Evolutionary conservation across 2,113 vertebrate genomes (phyloP), one percentile per base, ranked within the genome.

Genomic region (Hippoglossus stenolepis): DNA sequence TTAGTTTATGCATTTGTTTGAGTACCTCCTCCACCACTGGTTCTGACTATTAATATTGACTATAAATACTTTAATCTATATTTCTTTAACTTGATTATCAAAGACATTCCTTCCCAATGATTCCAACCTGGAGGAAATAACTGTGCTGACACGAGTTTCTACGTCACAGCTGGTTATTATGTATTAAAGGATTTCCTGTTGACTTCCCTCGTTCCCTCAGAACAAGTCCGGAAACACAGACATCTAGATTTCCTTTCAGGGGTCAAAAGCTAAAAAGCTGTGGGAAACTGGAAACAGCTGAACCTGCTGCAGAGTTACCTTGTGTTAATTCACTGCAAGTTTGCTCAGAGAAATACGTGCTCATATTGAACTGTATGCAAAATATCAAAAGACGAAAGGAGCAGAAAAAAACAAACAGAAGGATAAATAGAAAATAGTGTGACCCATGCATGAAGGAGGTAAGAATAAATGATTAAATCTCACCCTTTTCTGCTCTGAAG

Each of bases 401-500:
- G 67, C 13, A 60, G n/a, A 61, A 38, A 17, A 28, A 8, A 11
- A 57, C 68, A 57, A 58, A 79, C 10, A 53, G n/a, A 20, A 18
- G 7, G 15, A 45, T 20, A 11, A 12, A 47, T 69, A 77, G 5
- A 62, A 79, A 13, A 57, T 28, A 38, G 20, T 21, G 21, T 18
- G 1, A 65, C 45, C 21, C 79, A 75, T 83, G 86, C 80, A 79
- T 49, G 18, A 21, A 60, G 26, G 4, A 5, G 51, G 0, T 12
- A 23, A 64, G 6, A 59, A 1, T 17, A 9, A 77, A 78, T 54
- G 3, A 43, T 3, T 11, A 14, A 12, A n/a, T 40, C 92, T 89
- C 51, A 93, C 92, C 92, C 92, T 84, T 90, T 92, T 75, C 35
- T 92, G 64, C 15, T 88, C 49, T 57, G 59, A 23, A 65, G 23